These are phyloP conservation scores for Tetragonula carbonaria DNA, from an alignment of 2,888 invertebrate genomes.

Conservation along the genomic window DNA sequence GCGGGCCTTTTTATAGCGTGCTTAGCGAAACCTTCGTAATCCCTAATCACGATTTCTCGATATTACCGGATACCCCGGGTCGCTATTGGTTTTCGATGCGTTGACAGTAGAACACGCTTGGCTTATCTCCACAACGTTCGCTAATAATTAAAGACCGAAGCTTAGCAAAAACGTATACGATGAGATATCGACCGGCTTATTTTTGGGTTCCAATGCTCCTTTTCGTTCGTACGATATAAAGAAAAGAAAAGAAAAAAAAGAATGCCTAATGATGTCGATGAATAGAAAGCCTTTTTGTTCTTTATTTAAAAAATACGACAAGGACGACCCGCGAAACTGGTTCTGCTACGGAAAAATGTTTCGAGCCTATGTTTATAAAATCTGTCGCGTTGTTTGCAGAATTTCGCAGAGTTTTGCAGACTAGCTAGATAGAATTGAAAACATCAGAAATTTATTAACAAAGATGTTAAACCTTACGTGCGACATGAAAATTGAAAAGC, in stretches of 20 bases:
- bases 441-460: too few species aligned
- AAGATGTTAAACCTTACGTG: too few species aligned
- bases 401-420: too few species aligned
- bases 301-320: too few species aligned
- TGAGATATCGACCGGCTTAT: not conserved
- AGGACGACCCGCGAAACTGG: too few species aligned
- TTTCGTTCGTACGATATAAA: not conserved
- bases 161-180: not conserved
- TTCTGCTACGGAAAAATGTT: too few species aligned
- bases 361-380: too few species aligned
- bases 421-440: too few species aligned
- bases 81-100: conserved; percentile 61
- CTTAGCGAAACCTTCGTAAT: not conserved
- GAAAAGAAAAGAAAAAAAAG: too few species aligned
- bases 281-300: too few species aligned
- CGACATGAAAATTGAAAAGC: too few species aligned
- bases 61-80: not conserved
- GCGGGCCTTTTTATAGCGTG: not conserved
- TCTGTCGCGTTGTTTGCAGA: too few species aligned
- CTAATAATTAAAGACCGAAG: conserved; percentile 33
- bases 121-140: conserved; percentile 2
- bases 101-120: not conserved
- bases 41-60: conserved; percentile 21
- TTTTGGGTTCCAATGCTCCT: not conserved
- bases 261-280: not conserved